These are phyloP conservation scores for Toxotes jaculatrix DNA, from an alignment of 2,113 vertebrate species.

Conservation along the genomic window DNA sequence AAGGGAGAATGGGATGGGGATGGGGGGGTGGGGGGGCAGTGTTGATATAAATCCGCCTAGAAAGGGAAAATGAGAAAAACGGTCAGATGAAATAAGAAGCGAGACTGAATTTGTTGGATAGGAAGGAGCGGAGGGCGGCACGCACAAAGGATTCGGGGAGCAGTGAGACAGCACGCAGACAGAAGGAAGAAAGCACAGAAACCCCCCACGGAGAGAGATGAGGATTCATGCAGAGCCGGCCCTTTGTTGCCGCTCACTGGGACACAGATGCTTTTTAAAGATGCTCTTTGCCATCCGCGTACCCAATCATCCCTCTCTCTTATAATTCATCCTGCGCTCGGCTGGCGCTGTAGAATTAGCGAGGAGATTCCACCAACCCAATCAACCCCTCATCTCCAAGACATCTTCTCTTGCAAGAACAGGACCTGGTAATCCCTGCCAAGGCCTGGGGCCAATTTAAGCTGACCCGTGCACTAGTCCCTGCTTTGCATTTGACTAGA, in stretches of 20 bases:
- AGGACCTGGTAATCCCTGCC: constrained; percentile 58
- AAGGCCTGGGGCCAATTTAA: constrained; percentile 50
- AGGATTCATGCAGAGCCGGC: constrained; percentile 50
- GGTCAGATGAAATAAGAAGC: constrained; percentile 46
- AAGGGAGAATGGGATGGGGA: constrained; percentile 33
- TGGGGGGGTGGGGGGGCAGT: background rate
- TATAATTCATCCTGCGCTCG: constrained; percentile 58
- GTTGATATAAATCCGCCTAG: constrained; percentile 59
- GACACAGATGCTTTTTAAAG: constrained; percentile 74
- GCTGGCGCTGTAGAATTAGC: constrained; percentile 58
- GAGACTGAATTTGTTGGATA: constrained; percentile 36
- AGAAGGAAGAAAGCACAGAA: constrained; percentile 50
- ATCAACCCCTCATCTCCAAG: constrained; percentile 57
- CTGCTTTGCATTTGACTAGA: constrained; percentile 64
- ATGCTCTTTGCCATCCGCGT: constrained; percentile 55
- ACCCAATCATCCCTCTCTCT: constrained; percentile 61
- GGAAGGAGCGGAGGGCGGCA: constrained; percentile 20
- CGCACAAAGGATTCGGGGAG: constrained; percentile 42
- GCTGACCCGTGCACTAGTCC: constrained; percentile 57
- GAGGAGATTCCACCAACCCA: constrained; percentile 59
- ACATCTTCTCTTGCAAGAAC: constrained; percentile 59
- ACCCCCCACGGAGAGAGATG: constrained; percentile 50
- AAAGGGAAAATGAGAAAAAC: constrained; percentile 62
- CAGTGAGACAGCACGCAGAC: constrained; percentile 27
- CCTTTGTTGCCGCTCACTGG: constrained; percentile 72